Evolutionary conservation across 37 sponge, comb jelly and placozoan genomes (phyloP).

Genomic region (Crambe crambe): DNA sequence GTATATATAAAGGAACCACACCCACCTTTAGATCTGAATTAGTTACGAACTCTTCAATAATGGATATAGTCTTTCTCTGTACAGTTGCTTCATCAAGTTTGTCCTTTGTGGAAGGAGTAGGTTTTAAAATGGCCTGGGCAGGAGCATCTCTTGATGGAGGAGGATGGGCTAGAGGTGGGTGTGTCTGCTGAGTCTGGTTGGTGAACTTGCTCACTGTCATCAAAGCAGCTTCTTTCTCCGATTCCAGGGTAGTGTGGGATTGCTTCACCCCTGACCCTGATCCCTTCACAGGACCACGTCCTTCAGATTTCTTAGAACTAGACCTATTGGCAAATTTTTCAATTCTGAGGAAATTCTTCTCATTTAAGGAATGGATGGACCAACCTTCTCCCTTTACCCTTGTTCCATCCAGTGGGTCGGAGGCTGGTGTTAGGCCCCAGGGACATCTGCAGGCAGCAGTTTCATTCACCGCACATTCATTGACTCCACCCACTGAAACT

Average conservation of each 20-base stretch:
- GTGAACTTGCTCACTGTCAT: not conserved
- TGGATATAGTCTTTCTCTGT: constrained; percentile 35
- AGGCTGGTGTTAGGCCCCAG: constrained; percentile 10
- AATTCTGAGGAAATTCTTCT: too few relatives aligned
- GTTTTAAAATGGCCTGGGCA: not conserved
- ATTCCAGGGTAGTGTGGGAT: not conserved
- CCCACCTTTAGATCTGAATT: constrained; percentile 65
- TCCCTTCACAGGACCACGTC: not conserved
- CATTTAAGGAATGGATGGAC: too few relatives aligned
- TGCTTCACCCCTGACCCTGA: not conserved
- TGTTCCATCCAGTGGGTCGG: constrained; percentile 5
- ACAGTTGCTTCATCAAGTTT: constrained; percentile 44
- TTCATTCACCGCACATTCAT: not conserved
- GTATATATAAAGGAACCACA: too few relatives aligned
- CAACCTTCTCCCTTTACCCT: not conserved
- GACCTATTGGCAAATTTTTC: not conserved
- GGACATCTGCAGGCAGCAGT: not conserved
- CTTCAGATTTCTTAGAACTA: not conserved
- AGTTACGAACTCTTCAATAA: constrained; percentile 49
- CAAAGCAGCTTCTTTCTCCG: not conserved
- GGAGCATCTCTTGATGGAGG: constrained; percentile 9
- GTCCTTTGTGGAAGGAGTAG: not conserved
- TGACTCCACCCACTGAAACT: not conserved
- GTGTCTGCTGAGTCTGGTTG: too few relatives aligned
- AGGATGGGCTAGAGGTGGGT: too few relatives aligned